Conservation (phyloP, 2,888 invertebrate genomes). For the Zele albiditarsus region DNA sequence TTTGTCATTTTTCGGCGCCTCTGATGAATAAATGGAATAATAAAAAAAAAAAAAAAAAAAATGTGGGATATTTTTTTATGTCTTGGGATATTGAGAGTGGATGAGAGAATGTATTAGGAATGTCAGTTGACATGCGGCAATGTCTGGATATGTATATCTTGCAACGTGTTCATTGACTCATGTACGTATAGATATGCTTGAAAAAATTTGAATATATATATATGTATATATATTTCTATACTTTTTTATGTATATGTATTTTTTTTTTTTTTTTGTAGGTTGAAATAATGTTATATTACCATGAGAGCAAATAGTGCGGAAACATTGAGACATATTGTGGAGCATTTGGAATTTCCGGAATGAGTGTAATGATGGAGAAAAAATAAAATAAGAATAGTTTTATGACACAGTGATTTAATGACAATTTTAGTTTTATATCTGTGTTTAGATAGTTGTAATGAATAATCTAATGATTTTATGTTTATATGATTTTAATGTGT, state of each 20-base stretch:
- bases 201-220: too few species aligned
- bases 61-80: background rate
- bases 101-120: slow-evolving; percentile 31
- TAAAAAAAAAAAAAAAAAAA: slow-evolving; percentile 14
- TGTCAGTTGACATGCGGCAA: background rate
- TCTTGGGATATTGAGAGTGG: slow-evolving; percentile 1
- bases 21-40: background rate
- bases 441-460: too few species aligned
- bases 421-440: too few species aligned
- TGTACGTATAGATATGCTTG: background rate
- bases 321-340: background rate
- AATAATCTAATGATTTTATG: too few species aligned
- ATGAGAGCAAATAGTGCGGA: background rate
- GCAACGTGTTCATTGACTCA: slow-evolving; percentile 31
- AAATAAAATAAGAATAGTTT: too few species aligned
- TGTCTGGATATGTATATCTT: background rate
- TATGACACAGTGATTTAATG: too few species aligned
- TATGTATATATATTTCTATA: background rate
- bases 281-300: background rate
- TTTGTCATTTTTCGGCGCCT: slow-evolving; percentile 25
- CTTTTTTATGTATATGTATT: background rate
- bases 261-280: background rate
- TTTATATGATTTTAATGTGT: too few species aligned
- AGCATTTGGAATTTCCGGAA: slow-evolving; percentile 20
- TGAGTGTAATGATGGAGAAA: slow-evolving; percentile 14